phyloP scores from a whole-genome alignment of 2,113 vertebrate species.

The Mesocricetus auratus region DNA sequence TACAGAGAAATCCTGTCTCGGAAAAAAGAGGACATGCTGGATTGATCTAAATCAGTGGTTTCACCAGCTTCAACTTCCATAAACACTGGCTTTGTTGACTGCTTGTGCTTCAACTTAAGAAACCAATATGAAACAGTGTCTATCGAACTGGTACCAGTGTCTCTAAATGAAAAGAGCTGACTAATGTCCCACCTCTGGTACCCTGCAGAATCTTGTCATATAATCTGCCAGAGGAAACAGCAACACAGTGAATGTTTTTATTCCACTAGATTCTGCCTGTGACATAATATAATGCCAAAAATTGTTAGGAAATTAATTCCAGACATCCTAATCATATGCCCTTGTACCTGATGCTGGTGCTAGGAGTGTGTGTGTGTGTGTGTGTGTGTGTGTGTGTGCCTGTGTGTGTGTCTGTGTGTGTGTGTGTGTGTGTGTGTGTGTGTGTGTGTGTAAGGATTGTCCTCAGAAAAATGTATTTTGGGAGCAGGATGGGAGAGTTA shows the following conservation, averaged over 20 bases:
- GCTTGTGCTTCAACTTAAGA: not conserved
- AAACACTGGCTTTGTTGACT: not conserved
- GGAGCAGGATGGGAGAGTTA: not conserved
- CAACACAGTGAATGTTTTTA: not conserved
- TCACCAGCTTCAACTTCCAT: not conserved
- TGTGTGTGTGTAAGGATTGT: not conserved
- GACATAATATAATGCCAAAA: not conserved
- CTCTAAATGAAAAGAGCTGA: not conserved
- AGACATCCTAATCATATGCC: not conserved
- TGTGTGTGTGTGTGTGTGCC: not conserved
- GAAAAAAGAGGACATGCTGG: too few species aligned
- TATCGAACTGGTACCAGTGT: not conserved
- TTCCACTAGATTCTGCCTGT: not conserved
- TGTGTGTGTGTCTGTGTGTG: not conserved
- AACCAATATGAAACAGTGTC: not conserved
- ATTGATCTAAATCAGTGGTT: constrained; percentile 23
- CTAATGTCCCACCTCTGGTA: not conserved
- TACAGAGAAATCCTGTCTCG: too few species aligned
- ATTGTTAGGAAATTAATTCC: not conserved
- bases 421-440: too few species aligned
- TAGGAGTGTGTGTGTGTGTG: not conserved
- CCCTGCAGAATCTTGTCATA: not conserved
- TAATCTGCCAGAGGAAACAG: not conserved
- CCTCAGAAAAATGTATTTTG: not conserved
- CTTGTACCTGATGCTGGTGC: not conserved